Evolutionary conservation across 1,140 invertebrate genomes (phyloP).

Genomic region (Euglossa dilemma): DNA sequence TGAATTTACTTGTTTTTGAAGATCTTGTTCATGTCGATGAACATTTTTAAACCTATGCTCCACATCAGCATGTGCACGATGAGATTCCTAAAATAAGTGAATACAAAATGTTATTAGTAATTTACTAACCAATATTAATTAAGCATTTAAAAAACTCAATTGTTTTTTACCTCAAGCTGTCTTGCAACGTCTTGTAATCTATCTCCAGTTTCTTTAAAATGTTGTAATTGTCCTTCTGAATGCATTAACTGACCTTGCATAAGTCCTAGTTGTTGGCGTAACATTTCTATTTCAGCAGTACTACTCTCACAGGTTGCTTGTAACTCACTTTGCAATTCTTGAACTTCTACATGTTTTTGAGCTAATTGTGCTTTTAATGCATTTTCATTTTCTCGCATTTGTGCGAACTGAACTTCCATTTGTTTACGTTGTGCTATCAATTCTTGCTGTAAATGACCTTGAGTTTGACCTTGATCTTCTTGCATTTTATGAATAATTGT

Average conservation of each 20-base stretch:
- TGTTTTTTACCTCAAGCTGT: conserved; percentile 83
- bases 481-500: conserved; percentile 82
- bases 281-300: conserved; percentile 79
- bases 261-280: conserved; percentile 78
- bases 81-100: conserved; percentile 81
- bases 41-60: conserved; percentile 83
- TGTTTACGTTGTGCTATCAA: conserved; percentile 82
- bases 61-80: conserved; percentile 81
- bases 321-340: conserved; percentile 82
- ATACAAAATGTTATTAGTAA: conserved; percentile 38
- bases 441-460: conserved; percentile 82
- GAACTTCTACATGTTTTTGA: conserved; percentile 83
- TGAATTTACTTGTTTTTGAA: conserved; percentile 77
- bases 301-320: conserved; percentile 81
- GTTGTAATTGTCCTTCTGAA: conserved; percentile 74
- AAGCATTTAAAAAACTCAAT: conserved; percentile 6
- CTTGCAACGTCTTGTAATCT: conserved; percentile 82
- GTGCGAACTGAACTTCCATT: conserved; percentile 81
- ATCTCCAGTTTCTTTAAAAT: conserved; percentile 76
- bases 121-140: conserved; percentile 15
- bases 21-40: conserved; percentile 77
- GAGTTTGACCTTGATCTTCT: conserved; percentile 83
- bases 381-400: conserved; percentile 81
- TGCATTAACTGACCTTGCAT: conserved; percentile 80
- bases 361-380: conserved; percentile 81